Conservation (phyloP, 2,113 vertebrate species). For the Etheostoma cragini region DNA sequence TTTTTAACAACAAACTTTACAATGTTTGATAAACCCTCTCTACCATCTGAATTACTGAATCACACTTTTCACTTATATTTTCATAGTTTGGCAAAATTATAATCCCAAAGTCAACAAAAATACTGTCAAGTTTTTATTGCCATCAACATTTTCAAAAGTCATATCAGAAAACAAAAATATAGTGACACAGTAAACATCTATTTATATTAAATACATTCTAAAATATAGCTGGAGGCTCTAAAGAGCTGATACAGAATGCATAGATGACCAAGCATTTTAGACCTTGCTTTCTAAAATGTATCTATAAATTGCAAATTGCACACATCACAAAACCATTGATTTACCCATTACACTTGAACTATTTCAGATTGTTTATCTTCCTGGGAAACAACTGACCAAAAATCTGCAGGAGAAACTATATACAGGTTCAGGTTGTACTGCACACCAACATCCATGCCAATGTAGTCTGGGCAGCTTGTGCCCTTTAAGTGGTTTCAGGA, state of each 20-base stretch:
- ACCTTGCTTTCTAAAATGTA: slow-evolving; percentile 34
- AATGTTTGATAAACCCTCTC: not conserved
- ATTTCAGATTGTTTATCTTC: slow-evolving; percentile 16
- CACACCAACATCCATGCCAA: slow-evolving; percentile 30
- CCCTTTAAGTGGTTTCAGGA: slow-evolving; percentile 5
- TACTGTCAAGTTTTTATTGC: slow-evolving; percentile 66
- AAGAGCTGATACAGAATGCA: slow-evolving; percentile 35
- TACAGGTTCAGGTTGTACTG: slow-evolving; percentile 21
- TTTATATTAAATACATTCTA: slow-evolving; percentile 49
- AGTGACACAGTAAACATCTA: slow-evolving; percentile 39
- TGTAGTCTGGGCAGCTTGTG: slow-evolving; percentile 15
- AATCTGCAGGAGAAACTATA: slow-evolving; percentile 32
- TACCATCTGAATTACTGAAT: not conserved
- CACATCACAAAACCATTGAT: slow-evolving; percentile 47
- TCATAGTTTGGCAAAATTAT: not conserved
- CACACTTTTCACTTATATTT: not conserved
- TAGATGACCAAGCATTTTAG: slow-evolving; percentile 19
- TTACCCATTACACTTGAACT: slow-evolving; percentile 34
- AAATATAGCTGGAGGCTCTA: slow-evolving; percentile 50
- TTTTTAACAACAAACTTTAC: not conserved
- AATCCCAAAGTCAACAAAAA: slow-evolving; percentile 14
- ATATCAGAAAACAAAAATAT: slow-evolving; percentile 53
- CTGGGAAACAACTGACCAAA: slow-evolving; percentile 15
- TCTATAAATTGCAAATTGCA: slow-evolving; percentile 41
- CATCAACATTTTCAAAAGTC: slow-evolving; percentile 60